A percentile compares a stretch with the other conserved stretches of the same genome.
Conservation (phyloP, 2,113 vertebrate species). For the Oreocharis arfaki region DNA sequence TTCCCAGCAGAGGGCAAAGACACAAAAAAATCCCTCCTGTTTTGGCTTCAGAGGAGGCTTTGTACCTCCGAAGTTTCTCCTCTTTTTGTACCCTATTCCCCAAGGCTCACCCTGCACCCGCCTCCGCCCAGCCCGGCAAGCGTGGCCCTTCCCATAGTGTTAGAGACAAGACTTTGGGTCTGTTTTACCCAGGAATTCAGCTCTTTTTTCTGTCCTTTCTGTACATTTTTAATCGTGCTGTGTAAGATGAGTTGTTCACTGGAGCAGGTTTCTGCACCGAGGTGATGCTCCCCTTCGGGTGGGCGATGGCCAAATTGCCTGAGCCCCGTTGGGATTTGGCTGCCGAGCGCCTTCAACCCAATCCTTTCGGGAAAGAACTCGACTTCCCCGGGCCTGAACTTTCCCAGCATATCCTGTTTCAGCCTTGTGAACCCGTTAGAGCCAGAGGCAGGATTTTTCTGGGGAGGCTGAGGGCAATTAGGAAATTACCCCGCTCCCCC, state of each 20-base stretch:
- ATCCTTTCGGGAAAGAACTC: not conserved
- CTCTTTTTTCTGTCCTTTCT: not conserved
- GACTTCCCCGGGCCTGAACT: not conserved
- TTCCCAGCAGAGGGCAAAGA: not conserved
- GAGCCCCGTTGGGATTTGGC: not conserved
- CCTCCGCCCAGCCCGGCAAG: fast-evolving
- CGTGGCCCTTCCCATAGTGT: fast-evolving
- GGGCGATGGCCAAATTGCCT: not conserved
- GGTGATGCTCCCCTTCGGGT: not conserved
- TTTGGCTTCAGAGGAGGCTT: not conserved
- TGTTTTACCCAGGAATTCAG: not conserved
- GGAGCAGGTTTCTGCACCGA: not conserved
- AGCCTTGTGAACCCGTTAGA: not conserved
- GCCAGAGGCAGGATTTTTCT: not conserved
- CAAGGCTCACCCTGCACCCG: not conserved
- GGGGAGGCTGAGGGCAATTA: not conserved
- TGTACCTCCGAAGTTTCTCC: not conserved
- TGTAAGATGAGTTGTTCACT: not conserved
- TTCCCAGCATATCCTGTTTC: conserved; percentile 43
- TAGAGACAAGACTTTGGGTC: not conserved
- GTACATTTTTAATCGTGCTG: not conserved
- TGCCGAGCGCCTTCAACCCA: not conserved
- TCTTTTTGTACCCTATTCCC: not conserved
- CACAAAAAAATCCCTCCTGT: not conserved
- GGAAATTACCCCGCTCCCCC: not conserved